A percentile compares a stretch with the other conserved stretches of the same genome.
Conservation (phyloP, 2,797 vertebrate genomes). For the Siniperca obscura region DNA sequence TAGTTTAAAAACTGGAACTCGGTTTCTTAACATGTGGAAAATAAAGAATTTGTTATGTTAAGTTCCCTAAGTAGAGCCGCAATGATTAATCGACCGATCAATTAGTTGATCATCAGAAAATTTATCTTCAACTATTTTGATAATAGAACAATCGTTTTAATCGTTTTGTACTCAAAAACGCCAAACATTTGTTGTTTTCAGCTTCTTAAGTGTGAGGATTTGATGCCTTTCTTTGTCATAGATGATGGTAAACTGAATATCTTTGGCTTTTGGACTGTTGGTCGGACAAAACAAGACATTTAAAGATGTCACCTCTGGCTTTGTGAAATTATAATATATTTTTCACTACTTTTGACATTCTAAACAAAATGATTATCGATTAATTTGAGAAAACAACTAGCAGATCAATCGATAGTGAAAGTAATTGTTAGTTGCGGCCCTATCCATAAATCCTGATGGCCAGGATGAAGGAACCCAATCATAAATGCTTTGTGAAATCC, state of each 20-base stretch:
- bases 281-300: neutral
- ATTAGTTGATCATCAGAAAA: neutral
- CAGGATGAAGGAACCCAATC: neutral
- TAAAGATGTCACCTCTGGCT: neutral
- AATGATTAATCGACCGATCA: neutral
- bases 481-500: slow-evolving; percentile 9
- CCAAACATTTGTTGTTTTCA: neutral
- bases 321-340: neutral
- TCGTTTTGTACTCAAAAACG: neutral
- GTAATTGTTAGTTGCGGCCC: neutral
- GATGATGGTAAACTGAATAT: neutral
- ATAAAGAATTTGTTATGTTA: neutral
- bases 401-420: neutral
- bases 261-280: neutral
- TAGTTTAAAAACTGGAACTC: neutral
- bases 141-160: neutral
- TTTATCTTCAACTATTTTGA: neutral
- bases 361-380: neutral
- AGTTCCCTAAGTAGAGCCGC: neutral
- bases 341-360: neutral
- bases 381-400: neutral
- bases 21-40: neutral
- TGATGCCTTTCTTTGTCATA: neutral
- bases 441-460: neutral
- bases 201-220: neutral